Evolutionary conservation across 2,888 invertebrate genomes (phyloP).

Genomic region (Gymnosoma rotundatum): DNA sequence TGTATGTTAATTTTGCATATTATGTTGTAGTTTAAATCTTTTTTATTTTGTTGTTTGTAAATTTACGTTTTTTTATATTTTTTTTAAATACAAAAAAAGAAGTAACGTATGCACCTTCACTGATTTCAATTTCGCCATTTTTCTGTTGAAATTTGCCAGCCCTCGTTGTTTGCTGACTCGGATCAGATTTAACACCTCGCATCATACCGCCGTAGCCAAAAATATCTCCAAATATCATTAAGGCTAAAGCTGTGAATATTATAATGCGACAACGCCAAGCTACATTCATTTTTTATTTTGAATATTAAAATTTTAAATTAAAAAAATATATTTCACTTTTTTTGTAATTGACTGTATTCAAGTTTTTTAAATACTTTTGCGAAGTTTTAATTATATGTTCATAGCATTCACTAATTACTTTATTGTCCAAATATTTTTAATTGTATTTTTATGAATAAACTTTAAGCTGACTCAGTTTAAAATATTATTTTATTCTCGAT

Average conservation of each 20-base stretch:
- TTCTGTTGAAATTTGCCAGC: constrained; percentile 80
- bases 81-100: too few relatives aligned
- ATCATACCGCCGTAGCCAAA: constrained; percentile 81
- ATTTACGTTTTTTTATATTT: too few relatives aligned
- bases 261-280: constrained; percentile 82
- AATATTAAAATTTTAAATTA: constrained; percentile 13
- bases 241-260: constrained; percentile 79
- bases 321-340: constrained; percentile 1
- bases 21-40: neutral
- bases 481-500: constrained; percentile 1
- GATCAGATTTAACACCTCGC: constrained; percentile 80
- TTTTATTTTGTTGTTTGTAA: neutral
- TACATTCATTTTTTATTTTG: constrained; percentile 76
- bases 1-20: neutral
- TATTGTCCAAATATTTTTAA: constrained; percentile 40
- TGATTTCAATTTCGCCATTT: constrained; percentile 81
- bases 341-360: constrained; percentile 18
- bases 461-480: constrained; percentile 23
- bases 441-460: neutral
- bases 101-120: too few relatives aligned
- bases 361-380: constrained; percentile 28
- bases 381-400: constrained; percentile 34
- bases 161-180: constrained; percentile 76
- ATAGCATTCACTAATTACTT: constrained; percentile 37
- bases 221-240: constrained; percentile 81